These are phyloP conservation scores for Luperina nickerlii DNA, from an alignment of 2,888 invertebrate genomes.

Conservation along the genomic window DNA sequence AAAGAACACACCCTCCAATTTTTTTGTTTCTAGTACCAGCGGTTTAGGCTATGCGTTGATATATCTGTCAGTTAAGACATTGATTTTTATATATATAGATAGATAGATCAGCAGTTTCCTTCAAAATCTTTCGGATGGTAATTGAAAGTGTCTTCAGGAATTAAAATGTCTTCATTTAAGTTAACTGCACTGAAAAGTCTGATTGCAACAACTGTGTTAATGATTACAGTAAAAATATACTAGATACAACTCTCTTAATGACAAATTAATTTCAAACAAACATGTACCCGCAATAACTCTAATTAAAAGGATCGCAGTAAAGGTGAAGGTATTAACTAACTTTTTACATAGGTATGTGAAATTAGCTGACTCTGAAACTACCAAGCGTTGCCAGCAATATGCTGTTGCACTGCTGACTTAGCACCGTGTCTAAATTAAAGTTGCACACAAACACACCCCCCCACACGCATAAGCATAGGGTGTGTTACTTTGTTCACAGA, in stretches of 20 bases:
- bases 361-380: conserved; percentile 38
- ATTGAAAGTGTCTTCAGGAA: background rate
- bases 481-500: conserved; percentile 1
- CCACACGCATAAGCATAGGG: background rate
- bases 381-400: conserved; percentile 48
- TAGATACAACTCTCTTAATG: background rate
- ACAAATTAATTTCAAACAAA: conserved; percentile 40
- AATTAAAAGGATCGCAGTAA: conserved; percentile 22
- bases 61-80: too few relatives aligned
- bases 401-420: conserved; percentile 39
- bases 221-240: background rate
- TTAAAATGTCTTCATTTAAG: background rate
- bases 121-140: background rate
- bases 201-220: background rate
- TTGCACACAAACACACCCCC: conserved; percentile 29
- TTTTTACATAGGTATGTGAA: conserved; percentile 38
- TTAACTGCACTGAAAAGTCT: background rate
- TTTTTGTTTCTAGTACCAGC: too few relatives aligned
- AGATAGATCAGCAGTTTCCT: background rate
- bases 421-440: conserved; percentile 54
- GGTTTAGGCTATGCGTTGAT: too few relatives aligned
- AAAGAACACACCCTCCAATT: too few relatives aligned
- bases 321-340: conserved; percentile 51
- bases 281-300: conserved; percentile 28
- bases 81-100: too few relatives aligned